phyloP scores from a whole-genome alignment of 1,140 invertebrate genomes.

The Lanistes nyassanus region DNA sequence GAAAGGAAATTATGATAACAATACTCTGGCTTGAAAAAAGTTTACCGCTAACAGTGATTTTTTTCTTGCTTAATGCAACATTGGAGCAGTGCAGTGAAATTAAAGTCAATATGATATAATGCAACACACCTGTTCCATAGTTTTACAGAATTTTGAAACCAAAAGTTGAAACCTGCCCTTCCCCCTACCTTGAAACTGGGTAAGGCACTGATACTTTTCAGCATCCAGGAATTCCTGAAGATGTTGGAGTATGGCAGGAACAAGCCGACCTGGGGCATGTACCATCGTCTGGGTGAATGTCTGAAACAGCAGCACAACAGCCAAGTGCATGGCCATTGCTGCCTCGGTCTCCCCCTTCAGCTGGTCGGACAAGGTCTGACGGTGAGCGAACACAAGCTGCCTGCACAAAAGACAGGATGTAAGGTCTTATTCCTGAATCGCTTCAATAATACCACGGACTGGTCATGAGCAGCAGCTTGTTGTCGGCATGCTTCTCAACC shows the following conservation, averaged over 20 bases:
- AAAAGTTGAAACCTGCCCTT: background rate
- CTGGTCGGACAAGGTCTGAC: conserved; percentile 83
- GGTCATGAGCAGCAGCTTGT: too few relatives aligned
- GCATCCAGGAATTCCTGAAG: conserved; percentile 77
- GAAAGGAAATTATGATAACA: too few relatives aligned
- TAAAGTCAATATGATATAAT: background rate
- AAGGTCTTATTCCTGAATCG: too few relatives aligned
- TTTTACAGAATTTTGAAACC: background rate
- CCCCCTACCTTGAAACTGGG: conserved; percentile 79
- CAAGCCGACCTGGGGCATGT: conserved; percentile 91
- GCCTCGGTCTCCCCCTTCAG: conserved; percentile 77
- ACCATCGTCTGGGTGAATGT: conserved; percentile 80
- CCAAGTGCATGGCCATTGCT: conserved; percentile 85
- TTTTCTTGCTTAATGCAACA: background rate
- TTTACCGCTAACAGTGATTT: conserved; percentile 29
- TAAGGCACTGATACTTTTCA: conserved; percentile 74
- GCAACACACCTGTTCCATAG: background rate
- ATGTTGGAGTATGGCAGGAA: conserved; percentile 81
- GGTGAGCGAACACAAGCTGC: conserved; percentile 79
- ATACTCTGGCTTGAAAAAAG: conserved; percentile 67
- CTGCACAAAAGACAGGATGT: conserved; percentile 55
- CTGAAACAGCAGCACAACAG: conserved; percentile 84
- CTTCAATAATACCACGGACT: too few relatives aligned
- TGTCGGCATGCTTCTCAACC: too few relatives aligned
- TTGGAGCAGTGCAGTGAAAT: background rate